These are phyloP conservation scores for Engystomops pustulosus DNA, from an alignment of 2,113 vertebrate species.

Conservation along the genomic window DNA sequence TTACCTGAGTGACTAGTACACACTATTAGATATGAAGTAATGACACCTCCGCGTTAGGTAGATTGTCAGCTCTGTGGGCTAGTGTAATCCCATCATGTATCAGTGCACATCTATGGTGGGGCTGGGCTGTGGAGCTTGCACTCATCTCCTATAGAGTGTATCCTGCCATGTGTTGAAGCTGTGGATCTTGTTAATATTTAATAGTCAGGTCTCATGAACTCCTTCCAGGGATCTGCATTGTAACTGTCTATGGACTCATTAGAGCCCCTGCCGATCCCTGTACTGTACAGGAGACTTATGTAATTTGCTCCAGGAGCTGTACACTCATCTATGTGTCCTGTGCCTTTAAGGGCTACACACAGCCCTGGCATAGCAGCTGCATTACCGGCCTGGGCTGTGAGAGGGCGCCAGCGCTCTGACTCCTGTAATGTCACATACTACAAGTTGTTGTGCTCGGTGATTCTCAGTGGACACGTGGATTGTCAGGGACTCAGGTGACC, in stretches of 20 bases:
- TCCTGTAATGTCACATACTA: neutral
- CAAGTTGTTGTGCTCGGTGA: neutral
- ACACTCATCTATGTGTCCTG: neutral
- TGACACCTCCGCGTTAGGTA: neutral
- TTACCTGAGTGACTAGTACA: too few relatives aligned
- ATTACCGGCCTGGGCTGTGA: constrained; percentile 48
- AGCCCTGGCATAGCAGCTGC: neutral
- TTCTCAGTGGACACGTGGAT: neutral
- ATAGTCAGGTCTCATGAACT: constrained; percentile 3
- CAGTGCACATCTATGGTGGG: neutral
- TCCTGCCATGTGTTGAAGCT: neutral
- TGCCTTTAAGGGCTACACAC: neutral
- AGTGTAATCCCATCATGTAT: neutral
- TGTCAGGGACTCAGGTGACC: neutral
- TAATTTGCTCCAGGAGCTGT: neutral
- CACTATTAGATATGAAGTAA: too few relatives aligned
- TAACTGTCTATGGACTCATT: neutral
- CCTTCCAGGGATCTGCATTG: too few relatives aligned
- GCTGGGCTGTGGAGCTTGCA: neutral
- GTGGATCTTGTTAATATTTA: constrained; percentile 15
- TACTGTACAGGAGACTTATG: neutral
- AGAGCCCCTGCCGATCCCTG: too few relatives aligned
- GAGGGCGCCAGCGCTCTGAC: constrained; percentile 50
- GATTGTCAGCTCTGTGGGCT: neutral
- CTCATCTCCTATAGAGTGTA: too few relatives aligned